Conservation (phyloP, 2,113 vertebrate species). For the Hippocampus guttulatus region DNA sequence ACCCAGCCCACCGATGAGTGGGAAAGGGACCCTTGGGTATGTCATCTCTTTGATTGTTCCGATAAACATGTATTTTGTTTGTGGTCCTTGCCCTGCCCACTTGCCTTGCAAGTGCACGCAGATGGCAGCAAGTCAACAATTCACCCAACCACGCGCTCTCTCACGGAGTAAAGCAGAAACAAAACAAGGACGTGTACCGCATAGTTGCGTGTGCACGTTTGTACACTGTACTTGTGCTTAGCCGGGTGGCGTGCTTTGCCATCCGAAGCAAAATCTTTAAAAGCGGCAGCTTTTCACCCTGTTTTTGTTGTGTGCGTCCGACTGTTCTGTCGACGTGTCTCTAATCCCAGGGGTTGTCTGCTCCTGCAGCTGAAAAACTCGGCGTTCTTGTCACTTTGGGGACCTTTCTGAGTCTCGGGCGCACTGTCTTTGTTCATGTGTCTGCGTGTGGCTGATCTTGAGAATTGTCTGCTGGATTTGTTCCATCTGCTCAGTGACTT, state of each 20-base stretch:
- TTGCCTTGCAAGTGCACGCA: not conserved
- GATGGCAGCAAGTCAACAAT: not conserved
- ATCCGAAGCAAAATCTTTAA: not conserved
- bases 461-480: not conserved
- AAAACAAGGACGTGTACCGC: not conserved
- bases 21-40: slow-evolving; percentile 97
- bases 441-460: not conserved
- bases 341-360: slow-evolving; percentile 28
- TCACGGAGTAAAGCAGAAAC: not conserved
- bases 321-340: slow-evolving; percentile 27
- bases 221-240: not conserved
- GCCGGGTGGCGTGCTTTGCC: not conserved
- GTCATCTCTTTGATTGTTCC: slow-evolving; percentile 44
- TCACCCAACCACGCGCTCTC: not conserved
- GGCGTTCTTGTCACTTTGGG: slow-evolving; percentile 25
- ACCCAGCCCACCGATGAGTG: slow-evolving; percentile 90
- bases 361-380: slow-evolving; percentile 14
- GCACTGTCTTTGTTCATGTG: slow-evolving; percentile 18
- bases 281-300: not conserved
- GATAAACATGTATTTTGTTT: not conserved
- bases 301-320: slow-evolving; percentile 11
- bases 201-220: not conserved
- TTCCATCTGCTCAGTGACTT: slow-evolving; percentile 7
- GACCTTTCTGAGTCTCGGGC: slow-evolving; percentile 21
- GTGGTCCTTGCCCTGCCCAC: not conserved